Base-by-base conservation (phyloP, 2,888 invertebrate species). In the Cerceris rybyensis region DNA sequence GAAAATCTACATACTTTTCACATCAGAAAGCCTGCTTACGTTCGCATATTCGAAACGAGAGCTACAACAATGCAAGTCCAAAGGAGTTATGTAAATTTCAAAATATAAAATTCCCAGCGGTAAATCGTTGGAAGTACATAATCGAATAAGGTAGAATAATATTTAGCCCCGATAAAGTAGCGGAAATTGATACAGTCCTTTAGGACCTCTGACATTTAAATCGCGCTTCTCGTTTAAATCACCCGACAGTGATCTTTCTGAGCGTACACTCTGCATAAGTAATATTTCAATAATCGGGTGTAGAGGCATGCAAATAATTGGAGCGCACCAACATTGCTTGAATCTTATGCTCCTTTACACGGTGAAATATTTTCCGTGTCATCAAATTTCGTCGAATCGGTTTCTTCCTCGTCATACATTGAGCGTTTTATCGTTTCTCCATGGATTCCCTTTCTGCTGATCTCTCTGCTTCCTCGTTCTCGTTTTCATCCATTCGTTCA, bases 381-480 rank as follows among this genome's bases (percentile, higher is more conserved):
- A 11, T 17, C 57, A n/a, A 28, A 57, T 7, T 49, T 6, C 43
- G 4, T 8, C 46, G 7, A 49, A 7, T 28, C 11, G 17, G 17
- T 58, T 39, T 14, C 16, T 39, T 7, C 16, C 39, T 39, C 42
- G 13, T 55, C 6, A 50, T 16, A 43, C 8, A 68, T 46, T 57
- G 71, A 28, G 28, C 46, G 55, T 46, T 66, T 52, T 17, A 63
- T 55, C 42, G 52, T 28, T 28, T 16, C 66, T 66, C 65, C 17
- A 43, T 70, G 57, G 61, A 65, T 77, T 28, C 49, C 9, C 8
- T 0, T 16, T 7, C 46, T 28, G 28, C 28, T 28, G 49, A 58
- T 77, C 60, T 78, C 76, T 68, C 46, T 39, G 59, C 69, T 74
- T 60, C 14, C 28, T 28, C 69, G 17, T 54, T 54, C 50, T 14